phyloP scores from a whole-genome alignment of 2,113 vertebrate genomes.

The Odontophorus gujanensis region DNA sequence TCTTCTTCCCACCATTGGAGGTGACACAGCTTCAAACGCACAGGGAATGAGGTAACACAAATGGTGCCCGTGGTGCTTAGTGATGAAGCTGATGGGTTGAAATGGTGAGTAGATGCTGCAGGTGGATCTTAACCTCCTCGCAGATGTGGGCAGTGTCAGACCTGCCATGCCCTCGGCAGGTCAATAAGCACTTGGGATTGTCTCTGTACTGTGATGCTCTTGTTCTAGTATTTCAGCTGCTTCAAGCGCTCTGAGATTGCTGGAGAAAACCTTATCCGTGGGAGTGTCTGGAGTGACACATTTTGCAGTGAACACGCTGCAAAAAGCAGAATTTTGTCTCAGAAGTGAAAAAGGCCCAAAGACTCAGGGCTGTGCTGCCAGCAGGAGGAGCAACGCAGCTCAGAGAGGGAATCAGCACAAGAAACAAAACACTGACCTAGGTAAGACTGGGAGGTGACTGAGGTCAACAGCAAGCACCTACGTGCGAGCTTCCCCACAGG shows the following conservation, averaged over 20 bases:
- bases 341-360: background rate
- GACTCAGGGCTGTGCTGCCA: background rate
- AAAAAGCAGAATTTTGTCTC: background rate
- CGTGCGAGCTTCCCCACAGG: background rate
- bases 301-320: background rate
- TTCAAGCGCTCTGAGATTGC: background rate
- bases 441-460: background rate
- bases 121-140: background rate
- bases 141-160: fast-evolving
- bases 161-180: background rate
- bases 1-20: background rate
- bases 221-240: background rate
- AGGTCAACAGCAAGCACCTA: background rate
- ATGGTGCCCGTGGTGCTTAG: no score
- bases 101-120: background rate
- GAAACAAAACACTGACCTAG: background rate
- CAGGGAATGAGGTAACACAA: no score
- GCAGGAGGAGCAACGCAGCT: background rate
- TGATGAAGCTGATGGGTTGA: background rate
- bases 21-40: background rate
- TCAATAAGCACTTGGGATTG: background rate
- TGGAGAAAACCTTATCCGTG: background rate
- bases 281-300: fast-evolving
- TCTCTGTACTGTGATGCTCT: background rate
- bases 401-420: fast-evolving